Conservation (phyloP, 2,888 invertebrate species). For the Pollenia angustigena region DNA sequence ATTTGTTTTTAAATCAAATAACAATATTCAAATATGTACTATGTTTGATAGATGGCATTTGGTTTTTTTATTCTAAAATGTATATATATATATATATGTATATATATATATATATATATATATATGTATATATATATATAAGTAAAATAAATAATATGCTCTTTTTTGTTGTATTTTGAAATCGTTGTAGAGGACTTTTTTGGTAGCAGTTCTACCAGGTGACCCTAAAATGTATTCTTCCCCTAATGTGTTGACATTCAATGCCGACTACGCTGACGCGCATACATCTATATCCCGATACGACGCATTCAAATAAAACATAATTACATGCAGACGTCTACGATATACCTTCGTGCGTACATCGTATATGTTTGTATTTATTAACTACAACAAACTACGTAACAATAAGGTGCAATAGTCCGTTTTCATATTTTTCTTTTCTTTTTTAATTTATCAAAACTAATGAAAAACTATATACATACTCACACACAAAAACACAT, state of each 20-base stretch:
- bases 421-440: constrained; percentile 52
- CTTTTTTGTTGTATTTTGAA: constrained; percentile 47
- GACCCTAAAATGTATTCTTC: constrained; percentile 86
- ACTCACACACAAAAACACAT: constrained; percentile 42
- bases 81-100: background rate
- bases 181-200: constrained; percentile 87
- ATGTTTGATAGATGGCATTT: too few relatives aligned
- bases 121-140: background rate
- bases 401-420: constrained; percentile 71
- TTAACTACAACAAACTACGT: constrained; percentile 48
- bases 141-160: too few relatives aligned
- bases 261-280: constrained; percentile 45
- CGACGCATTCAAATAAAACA: constrained; percentile 38
- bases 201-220: constrained; percentile 90
- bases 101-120: background rate
- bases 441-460: constrained; percentile 3
- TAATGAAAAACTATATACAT: constrained; percentile 14
- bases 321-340: constrained; percentile 30
- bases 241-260: constrained; percentile 48
- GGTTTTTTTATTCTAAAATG: background rate
- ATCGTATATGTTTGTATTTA: constrained; percentile 4
- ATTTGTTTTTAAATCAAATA: too few relatives aligned
- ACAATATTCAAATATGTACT: too few relatives aligned
- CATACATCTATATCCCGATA: constrained; percentile 42
- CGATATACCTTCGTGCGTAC: constrained; percentile 1